Percentiles rank a stretch among this genome's conserved stretches.
Conservation (phyloP, 2,113 vertebrate genomes). For the Melierax canorus region DNA sequence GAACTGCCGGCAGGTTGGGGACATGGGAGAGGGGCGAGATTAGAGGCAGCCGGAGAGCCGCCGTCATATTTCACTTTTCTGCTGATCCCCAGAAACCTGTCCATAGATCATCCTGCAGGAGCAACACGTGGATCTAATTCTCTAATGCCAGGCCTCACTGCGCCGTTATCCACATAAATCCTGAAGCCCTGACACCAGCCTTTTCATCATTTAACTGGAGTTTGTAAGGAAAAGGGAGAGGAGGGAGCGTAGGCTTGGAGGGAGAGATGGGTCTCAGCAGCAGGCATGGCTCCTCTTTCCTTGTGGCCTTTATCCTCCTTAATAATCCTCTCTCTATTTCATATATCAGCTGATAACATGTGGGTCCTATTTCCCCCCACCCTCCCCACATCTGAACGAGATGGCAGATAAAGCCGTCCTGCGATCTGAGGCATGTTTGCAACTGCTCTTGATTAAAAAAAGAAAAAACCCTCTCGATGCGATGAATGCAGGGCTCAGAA, state of each 20-base stretch:
- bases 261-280: background rate
- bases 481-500: background rate
- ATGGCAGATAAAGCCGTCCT: background rate
- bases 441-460: background rate
- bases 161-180: background rate
- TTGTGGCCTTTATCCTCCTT: background rate
- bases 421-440: background rate
- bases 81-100: background rate
- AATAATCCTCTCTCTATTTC: background rate
- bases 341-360: background rate
- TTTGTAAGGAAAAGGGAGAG: background rate
- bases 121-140: background rate
- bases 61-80: background rate
- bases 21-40: background rate
- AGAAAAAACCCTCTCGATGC: background rate
- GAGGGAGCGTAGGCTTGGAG: background rate
- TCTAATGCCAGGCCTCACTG: background rate
- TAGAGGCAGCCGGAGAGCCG: background rate
- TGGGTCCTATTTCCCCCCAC: background rate
- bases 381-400: background rate
- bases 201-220: background rate
- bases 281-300: background rate
- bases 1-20: background rate
- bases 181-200: background rate
- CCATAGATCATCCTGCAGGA: background rate